Conservation (phyloP, 2,797 vertebrate species). For the Carapus acus region DNA sequence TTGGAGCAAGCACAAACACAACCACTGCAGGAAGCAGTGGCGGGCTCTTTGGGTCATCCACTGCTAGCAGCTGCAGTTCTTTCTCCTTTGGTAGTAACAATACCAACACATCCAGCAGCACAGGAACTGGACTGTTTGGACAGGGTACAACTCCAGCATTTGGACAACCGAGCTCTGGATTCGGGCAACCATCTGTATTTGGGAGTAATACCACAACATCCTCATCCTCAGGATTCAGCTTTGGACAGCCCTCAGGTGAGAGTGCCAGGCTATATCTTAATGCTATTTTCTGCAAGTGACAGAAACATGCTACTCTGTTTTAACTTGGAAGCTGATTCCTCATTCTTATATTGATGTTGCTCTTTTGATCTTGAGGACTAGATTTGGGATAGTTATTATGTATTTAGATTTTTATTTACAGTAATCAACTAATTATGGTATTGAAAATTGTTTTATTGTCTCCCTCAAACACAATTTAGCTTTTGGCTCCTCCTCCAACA, state of each 20-base stretch:
- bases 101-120: conserved; percentile 61
- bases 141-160: conserved; percentile 76
- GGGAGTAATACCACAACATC: conserved; percentile 81
- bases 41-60: conserved; percentile 73
- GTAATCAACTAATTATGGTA: too few species aligned
- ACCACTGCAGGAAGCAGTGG: conserved; percentile 58
- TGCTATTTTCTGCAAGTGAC: too few species aligned
- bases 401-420: too few species aligned
- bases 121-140: conserved; percentile 73
- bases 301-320: too few species aligned
- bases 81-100: conserved; percentile 80
- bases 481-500: conserved; percentile 77
- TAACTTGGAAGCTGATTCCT: too few species aligned
- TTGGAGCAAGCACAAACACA: conserved; percentile 56
- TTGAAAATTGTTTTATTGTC: not conserved
- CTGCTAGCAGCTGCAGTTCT: conserved; percentile 69
- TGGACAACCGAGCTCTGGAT: conserved; percentile 79
- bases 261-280: not conserved
- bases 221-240: conserved; percentile 82
- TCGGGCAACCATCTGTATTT: conserved; percentile 81
- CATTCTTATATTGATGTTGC: too few species aligned
- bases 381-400: too few species aligned
- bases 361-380: too few species aligned
- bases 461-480: conserved; percentile 57
- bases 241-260: conserved; percentile 87